These are phyloP conservation scores for Echeneis naucrates DNA, from an alignment of 2,797 vertebrate species.

Conservation along the genomic window DNA sequence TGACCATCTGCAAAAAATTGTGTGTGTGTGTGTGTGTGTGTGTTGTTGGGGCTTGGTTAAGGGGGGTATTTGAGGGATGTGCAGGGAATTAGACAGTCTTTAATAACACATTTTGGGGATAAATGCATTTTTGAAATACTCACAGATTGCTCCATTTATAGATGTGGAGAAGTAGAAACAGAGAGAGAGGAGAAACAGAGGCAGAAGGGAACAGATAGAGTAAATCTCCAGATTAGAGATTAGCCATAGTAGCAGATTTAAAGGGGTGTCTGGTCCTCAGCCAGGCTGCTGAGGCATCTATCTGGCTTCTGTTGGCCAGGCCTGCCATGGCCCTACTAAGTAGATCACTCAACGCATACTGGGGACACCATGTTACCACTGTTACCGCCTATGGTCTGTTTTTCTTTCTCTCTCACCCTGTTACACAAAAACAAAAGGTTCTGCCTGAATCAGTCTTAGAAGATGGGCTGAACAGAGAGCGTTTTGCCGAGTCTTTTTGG, in stretches of 20 bases:
- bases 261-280: constrained; percentile 79
- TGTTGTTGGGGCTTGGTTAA: constrained; percentile 33
- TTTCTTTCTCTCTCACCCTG: constrained; percentile 39
- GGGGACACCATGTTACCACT: constrained; percentile 53
- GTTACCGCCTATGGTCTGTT: constrained; percentile 44
- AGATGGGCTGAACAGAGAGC: constrained; percentile 13
- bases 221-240: constrained; percentile 90
- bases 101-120: constrained; percentile 85
- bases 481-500: constrained; percentile 47
- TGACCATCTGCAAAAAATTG: constrained; percentile 82
- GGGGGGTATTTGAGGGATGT: constrained; percentile 55
- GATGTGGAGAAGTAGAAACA: constrained; percentile 69
- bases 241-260: constrained; percentile 85
- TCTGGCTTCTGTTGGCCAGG: constrained; percentile 82
- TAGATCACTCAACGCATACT: constrained; percentile 77
- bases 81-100: constrained; percentile 78
- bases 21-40: constrained; percentile 39
- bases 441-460: constrained; percentile 43
- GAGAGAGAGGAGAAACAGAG: constrained; percentile 69
- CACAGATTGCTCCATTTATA: constrained; percentile 84
- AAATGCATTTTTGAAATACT: constrained; percentile 82
- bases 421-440: constrained; percentile 63
- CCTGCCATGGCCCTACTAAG: constrained; percentile 76
- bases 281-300: constrained; percentile 84
- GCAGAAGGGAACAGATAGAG: constrained; percentile 77